Evolutionary conservation across 1,140 invertebrate species (phyloP), one percentile per base, ranked within the genome.

Genomic region (Frieseomelitta varia): DNA sequence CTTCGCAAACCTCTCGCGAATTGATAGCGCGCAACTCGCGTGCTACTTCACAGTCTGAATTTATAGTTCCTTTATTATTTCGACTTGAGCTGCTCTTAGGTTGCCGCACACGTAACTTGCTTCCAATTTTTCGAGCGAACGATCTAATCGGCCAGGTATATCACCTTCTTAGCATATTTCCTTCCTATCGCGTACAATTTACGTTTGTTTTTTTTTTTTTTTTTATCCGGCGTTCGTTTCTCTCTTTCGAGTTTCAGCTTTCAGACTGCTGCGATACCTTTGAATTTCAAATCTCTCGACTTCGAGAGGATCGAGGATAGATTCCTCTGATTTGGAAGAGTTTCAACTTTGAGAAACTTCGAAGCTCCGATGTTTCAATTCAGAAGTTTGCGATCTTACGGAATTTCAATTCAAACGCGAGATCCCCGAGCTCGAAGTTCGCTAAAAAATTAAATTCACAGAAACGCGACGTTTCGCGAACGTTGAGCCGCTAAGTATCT

Each of bases 21-120:
- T 77, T 77, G 74, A 77, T 77, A 77, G 74, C 74, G 74, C 56
- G 56, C 56, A 77, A 77, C 74, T 77, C 74, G 74, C 74, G 74
- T 77, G 74, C 58, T n/a, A 77, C 74, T 77, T 77, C 74, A 77
- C 74, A 77, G 34, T 77, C 74, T 63, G 74, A 77, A 77, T 77
- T 77, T 77, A 77, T 77, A 77, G 74, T 77, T 77, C 74, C 58
- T 77, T 77, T 77, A 77, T 77, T 77, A 77, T 77, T 77, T 77
- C 74, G 58, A 47, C 56, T 47, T 77, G 63, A 77, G 74, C 58
- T 77, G 56, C 56, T 63, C 58, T 77, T 51, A 77, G 63, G 74
- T 77, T 77, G 63, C 58, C 74, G 74, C 74, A 61, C 74, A 77
- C 74, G 74, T 77, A 77, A 77, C 74, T 77, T 15, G 74, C 74